Evolutionary conservation across 2,797 vertebrate species (phyloP), one percentile per base, ranked within the genome.

Genomic region (Parauchenoglanis punctatus): DNA sequence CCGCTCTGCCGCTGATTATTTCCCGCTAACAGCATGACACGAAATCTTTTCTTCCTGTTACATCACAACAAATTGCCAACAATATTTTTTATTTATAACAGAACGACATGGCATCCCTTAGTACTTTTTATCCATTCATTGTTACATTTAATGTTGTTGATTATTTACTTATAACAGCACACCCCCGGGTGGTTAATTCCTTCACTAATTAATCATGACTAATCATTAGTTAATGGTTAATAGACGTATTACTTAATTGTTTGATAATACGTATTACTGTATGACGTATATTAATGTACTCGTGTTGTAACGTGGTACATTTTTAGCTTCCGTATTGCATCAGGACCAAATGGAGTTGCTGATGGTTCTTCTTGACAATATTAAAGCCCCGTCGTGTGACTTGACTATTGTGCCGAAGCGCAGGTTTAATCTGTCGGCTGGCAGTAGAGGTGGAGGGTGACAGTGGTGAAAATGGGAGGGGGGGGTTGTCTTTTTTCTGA

Each of bases 361-460:
- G 78, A 85, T 59, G 54, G 83, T 87, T 87, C 49, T 58, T 44
- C 58, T 73, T 72, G 75, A 84, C 85, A 75, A 86, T 89, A 91
- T 90, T 90, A 90, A 91, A 90, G 90, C 82, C 20, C 63, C 68
- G 20, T 78, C 61, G 54, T 78, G 83, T 81, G 85, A 88, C 85
- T 84, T 67, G 68, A 86, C 87, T 84, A 88, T 89, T 90, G 88
- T 90, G 87, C 87, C 4, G 23, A 81, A 83, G 83, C 40, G 52
- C 68, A 58, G 82, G 86, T 87, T 91, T 91, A 90, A 92, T 91
- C 89, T 91, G 87, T 76, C 17, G 44, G 89, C 82, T 77, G 81
- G 87, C 89, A 83, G 82, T 52, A 8, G 44, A 86, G 87, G 72
- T 81, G n/a, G 78, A 56, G 73, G 87, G 65, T 81, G 25, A 80